Percentiles rank a stretch among this genome's conserved stretches.
phyloP scores from a whole-genome alignment of 2,113 vertebrate species.

The Carlito syrichta region DNA sequence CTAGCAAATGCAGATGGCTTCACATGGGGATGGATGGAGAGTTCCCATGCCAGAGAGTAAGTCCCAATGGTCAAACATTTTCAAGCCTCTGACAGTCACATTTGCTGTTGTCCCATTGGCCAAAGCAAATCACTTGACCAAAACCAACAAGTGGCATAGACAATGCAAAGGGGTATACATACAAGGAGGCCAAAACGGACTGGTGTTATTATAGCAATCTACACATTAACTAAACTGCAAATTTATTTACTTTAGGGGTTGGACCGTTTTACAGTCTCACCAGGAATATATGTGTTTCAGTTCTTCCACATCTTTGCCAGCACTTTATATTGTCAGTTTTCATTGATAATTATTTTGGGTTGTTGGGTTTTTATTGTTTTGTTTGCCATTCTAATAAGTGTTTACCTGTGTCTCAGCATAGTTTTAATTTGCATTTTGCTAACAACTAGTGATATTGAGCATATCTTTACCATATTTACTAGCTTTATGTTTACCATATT shows the following conservation, averaged over 20 bases:
- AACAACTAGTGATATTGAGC: neutral
- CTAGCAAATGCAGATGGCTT: no score
- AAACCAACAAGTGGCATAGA: neutral
- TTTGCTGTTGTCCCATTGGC: neutral
- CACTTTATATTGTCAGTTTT: neutral
- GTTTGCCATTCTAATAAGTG: neutral
- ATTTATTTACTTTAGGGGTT: neutral
- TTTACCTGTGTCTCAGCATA: neutral
- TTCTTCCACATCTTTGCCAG: neutral
- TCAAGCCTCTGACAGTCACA: neutral
- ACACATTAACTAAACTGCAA: neutral
- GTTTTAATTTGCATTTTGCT: neutral
- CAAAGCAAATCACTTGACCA: neutral
- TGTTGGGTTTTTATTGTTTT: neutral
- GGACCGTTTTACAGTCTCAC: neutral
- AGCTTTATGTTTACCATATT: neutral
- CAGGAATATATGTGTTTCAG: neutral
- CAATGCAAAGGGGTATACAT: neutral
- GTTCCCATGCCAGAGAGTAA: neutral
- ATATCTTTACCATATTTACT: neutral
- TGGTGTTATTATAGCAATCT: neutral
- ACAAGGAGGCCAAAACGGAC: neutral
- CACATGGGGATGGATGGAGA: neutral
- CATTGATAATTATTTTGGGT: neutral
- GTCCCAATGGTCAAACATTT: neutral